Conservation (phyloP, 2,888 invertebrate genomes). For the Calameuta filiformis region DNA sequence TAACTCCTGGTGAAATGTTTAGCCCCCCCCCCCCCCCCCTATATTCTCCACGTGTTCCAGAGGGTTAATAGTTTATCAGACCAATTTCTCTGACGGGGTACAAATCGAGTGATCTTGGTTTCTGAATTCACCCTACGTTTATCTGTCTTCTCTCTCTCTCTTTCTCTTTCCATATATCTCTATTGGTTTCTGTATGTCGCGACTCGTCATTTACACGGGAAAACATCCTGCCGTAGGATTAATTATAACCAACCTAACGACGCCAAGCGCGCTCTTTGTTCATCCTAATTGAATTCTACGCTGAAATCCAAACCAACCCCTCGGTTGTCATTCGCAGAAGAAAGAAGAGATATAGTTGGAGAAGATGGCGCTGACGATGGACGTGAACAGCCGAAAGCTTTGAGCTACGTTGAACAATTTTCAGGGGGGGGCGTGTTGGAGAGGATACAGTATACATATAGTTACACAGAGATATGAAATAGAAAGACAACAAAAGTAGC, state of each 20-base stretch:
- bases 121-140: neutral
- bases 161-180: too few relatives aligned
- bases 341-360: neutral
- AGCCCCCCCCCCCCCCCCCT: too few relatives aligned
- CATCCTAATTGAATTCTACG: slow-evolving; percentile 24
- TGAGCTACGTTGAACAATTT: neutral
- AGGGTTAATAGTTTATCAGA: neutral
- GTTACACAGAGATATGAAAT: neutral
- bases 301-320: neutral
- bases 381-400: neutral
- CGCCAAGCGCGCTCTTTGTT: slow-evolving; percentile 26
- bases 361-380: neutral
- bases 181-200: neutral
- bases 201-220: neutral
- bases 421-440: neutral
- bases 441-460: neutral
- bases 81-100: neutral
- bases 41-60: neutral
- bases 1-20: neutral
- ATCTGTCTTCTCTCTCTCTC: neutral
- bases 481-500: neutral
- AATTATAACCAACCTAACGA: slow-evolving; percentile 30
- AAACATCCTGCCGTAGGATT: slow-evolving; percentile 24
- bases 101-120: neutral
- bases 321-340: neutral